Evolutionary conservation across 2,888 invertebrate species (phyloP).

Genomic region (Dilophus febrilis): DNA sequence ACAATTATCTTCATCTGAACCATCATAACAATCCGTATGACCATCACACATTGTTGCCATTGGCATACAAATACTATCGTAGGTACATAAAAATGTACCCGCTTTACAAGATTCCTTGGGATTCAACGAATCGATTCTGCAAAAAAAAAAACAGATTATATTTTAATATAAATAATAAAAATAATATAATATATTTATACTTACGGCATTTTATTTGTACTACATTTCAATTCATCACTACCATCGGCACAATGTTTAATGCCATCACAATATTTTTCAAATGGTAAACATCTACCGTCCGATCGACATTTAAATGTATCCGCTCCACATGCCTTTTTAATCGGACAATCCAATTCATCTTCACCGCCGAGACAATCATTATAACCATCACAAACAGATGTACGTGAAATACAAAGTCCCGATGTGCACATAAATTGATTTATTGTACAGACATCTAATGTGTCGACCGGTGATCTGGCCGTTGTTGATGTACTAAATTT

Average conservation of each 20-base stretch:
- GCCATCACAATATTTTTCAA: constrained; percentile 33
- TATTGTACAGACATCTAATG: constrained; percentile 24
- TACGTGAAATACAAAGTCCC: constrained; percentile 40
- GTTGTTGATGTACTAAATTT: constrained; percentile 17
- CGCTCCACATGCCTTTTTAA: constrained; percentile 21
- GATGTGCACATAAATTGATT: constrained; percentile 15
- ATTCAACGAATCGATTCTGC: constrained; percentile 1
- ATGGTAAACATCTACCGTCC: constrained; percentile 44
- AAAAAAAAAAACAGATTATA: background rate
- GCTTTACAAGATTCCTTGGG: too few relatives aligned
- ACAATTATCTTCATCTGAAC: constrained; percentile 55
- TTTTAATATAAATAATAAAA: background rate
- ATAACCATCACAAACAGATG: constrained; percentile 33
- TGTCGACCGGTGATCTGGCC: constrained; percentile 16
- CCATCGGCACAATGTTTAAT: constrained; percentile 35
- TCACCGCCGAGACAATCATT: constrained; percentile 41
- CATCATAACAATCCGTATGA: constrained; percentile 50
- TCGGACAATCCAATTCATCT: constrained; percentile 39
- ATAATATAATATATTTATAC: background rate
- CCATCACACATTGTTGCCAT: constrained; percentile 45
- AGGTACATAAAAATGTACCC: too few relatives aligned
- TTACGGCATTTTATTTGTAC: constrained; percentile 13
- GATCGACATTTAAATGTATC: constrained; percentile 39
- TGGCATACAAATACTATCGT: constrained; percentile 39
- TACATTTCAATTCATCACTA: constrained; percentile 36